Conservation (phyloP, 64 coral and sea anemone genomes). For the Exaiptasia diaphana region DNA sequence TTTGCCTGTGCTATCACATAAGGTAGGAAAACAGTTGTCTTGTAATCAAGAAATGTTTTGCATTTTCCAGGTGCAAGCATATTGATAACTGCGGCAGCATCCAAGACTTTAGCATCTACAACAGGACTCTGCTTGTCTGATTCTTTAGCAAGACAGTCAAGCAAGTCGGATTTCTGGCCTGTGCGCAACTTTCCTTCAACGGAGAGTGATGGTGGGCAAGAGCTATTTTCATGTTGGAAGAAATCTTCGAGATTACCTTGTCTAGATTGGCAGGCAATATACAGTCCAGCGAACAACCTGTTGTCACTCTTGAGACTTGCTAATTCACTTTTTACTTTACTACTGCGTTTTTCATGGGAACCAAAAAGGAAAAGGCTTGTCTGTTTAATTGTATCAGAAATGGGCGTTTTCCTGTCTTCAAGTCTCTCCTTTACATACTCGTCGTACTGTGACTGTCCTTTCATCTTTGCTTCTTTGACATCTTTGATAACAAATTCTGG, state of each 20-base stretch:
- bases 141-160: constrained; percentile 10
- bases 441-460: not conserved
- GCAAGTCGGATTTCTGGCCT: constrained; percentile 50
- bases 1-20: constrained; percentile 10
- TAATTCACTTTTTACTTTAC: constrained; percentile 27
- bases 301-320: constrained; percentile 42
- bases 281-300: constrained; percentile 21
- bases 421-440: constrained; percentile 20
- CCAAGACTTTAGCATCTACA: constrained; percentile 36
- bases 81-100: constrained; percentile 46
- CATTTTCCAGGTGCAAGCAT: constrained; percentile 54
- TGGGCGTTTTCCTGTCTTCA: constrained; percentile 3
- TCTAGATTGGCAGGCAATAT: constrained; percentile 35
- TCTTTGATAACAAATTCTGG: not conserved
- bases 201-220: constrained; percentile 25
- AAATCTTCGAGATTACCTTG: constrained; percentile 29
- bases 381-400: constrained; percentile 33
- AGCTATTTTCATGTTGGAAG: constrained; percentile 37
- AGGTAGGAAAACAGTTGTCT: constrained; percentile 29
- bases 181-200: constrained; percentile 14
- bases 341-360: constrained; percentile 2
- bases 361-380: constrained; percentile 23
- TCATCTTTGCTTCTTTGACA: not conserved
- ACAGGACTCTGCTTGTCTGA: not conserved
- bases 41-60: constrained; percentile 54